Evolutionary conservation across 2,113 vertebrate species (phyloP), one percentile per base, ranked within the genome.

Genomic region (Ia io): DNA sequence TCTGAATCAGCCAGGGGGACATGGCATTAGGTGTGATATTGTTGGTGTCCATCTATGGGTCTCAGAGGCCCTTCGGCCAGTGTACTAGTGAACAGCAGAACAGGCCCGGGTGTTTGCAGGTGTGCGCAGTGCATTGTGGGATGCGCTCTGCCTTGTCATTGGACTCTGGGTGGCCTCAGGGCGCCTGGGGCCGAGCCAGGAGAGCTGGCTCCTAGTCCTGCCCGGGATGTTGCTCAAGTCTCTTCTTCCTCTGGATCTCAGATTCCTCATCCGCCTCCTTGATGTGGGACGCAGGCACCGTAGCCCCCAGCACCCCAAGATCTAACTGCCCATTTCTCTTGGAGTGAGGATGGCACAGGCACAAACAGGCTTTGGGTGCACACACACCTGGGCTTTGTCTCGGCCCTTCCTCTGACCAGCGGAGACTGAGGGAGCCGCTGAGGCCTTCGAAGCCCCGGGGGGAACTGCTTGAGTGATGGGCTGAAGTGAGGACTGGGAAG

Each of bases 21-120:
- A 13, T 56, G 16, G 37, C 22, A 5, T 40, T 1, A 59, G 30
- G 35, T 17, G 30, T 13, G 7, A 3, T 22, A 6, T 2, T 4
- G 10, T 0, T 16, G 42, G 11, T 0, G 3, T 32, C 22, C 12
- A 6, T 17, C 37, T 6, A n/a, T 1, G 47, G 28, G 25, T 70
- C 76, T 67, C 16, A 23, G 30, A 53, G 84, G 51, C 49, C 18
- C 86, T 65, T 14, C 10, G 20, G 16, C 65, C 78, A 84, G 28
- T 0, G 14, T 1, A 13, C 22, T 42, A 42, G 42, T 42, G 42
- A 7, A 5, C 35, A 32, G 32, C 71, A 5, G 35, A 22, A 17
- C 49, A 28, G 20, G 14, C 59, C 23, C 37, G 37, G 37, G 37
- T 37, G 37, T 37, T 37, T 37, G 37, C 37, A 37, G 37, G 37